Conservation (phyloP, 1,140 invertebrate species). For the Alviniconcha marisindica region DNA sequence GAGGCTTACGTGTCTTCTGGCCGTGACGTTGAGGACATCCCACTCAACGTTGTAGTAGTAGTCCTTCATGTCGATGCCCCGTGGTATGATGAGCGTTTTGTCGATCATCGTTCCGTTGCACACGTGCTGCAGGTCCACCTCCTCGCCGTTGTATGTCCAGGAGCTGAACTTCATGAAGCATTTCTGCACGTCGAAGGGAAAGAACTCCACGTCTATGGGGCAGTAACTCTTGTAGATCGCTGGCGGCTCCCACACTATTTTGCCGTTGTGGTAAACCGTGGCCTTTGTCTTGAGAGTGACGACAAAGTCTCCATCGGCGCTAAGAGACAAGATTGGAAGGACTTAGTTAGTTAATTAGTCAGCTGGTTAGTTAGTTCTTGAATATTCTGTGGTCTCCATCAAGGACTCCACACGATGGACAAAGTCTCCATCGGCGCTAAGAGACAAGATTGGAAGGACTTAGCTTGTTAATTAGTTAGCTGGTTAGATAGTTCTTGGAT, state of each 20-base stretch:
- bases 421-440: slow-evolving; percentile 80
- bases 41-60: slow-evolving; percentile 92
- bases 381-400: background rate
- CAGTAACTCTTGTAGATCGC: slow-evolving; percentile 99
- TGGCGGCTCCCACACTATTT: slow-evolving; percentile 96
- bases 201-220: slow-evolving; percentile 96
- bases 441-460: background rate
- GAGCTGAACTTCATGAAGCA: slow-evolving; percentile 97
- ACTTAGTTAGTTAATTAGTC: too few species aligned
- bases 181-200: slow-evolving; percentile 96
- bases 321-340: slow-evolving; percentile 49
- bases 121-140: slow-evolving; percentile 82
- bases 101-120: slow-evolving; percentile 38
- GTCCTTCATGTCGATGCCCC: slow-evolving; percentile 71
- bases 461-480: too few species aligned
- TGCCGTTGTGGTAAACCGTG: slow-evolving; percentile 87
- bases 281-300: slow-evolving; percentile 79
- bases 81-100: slow-evolving; percentile 48
- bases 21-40: slow-evolving; percentile 98
- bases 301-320: slow-evolving; percentile 80
- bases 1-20: slow-evolving; percentile 57
- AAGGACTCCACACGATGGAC: too few species aligned
- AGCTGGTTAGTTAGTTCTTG: too few species aligned
- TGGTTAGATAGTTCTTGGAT: too few species aligned
- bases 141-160: slow-evolving; percentile 98